These are phyloP conservation scores for Acanthopagrus latus DNA, from an alignment of 2,797 vertebrate species.

Conservation along the genomic window DNA sequence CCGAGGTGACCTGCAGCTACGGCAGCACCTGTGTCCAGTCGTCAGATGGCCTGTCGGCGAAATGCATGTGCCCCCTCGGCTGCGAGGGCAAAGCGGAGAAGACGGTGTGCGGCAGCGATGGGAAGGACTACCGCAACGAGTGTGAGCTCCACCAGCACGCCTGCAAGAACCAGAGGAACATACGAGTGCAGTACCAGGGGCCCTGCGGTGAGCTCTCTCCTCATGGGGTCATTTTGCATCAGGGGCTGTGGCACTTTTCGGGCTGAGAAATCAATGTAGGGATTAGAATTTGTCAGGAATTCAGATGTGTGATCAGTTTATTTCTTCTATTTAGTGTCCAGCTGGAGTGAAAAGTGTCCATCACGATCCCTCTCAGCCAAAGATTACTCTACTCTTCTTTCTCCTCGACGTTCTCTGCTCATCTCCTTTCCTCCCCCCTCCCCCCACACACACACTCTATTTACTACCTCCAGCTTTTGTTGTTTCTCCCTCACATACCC, in stretches of 20 bases:
- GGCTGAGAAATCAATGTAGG: too few relatives aligned
- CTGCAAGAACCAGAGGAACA: conserved; percentile 91
- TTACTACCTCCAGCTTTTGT: conserved; percentile 43
- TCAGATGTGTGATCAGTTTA: background rate
- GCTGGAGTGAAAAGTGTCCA: background rate
- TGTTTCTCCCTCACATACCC: conserved; percentile 40
- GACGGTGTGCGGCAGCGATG: conserved; percentile 93
- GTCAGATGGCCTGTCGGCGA: conserved; percentile 88
- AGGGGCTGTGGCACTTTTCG: background rate
- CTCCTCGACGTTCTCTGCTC: background rate
- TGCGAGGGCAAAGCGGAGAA: conserved; percentile 82
- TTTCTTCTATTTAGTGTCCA: background rate
- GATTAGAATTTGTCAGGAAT: too few relatives aligned
- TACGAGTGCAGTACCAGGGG: conserved; percentile 90
- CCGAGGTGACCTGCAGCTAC: conserved; percentile 92
- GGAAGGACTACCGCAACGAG: conserved; percentile 90
- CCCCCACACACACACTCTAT: too few relatives aligned
- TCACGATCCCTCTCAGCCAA: background rate
- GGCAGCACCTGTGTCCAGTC: conserved; percentile 95
- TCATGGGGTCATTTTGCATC: background rate
- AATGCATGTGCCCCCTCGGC: conserved; percentile 91
- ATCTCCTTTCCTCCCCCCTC: background rate
- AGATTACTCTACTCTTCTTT: background rate
- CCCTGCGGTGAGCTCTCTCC: conserved; percentile 90
- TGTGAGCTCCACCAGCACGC: conserved; percentile 92